Conservation (phyloP, 2,888 invertebrate species). For the Salticus scenicus region DNA sequence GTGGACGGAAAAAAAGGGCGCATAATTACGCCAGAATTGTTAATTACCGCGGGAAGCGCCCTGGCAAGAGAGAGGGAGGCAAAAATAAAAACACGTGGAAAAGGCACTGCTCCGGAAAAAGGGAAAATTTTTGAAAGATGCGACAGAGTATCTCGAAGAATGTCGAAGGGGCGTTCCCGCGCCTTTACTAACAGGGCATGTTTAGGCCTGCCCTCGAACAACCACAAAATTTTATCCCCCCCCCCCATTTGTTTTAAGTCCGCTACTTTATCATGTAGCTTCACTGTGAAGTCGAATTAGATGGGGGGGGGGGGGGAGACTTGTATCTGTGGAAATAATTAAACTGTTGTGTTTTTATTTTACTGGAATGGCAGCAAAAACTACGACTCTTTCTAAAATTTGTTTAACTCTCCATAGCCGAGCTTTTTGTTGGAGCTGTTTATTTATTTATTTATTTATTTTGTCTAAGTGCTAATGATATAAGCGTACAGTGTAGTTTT, state of each 20-base stretch:
- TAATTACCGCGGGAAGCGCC: constrained; percentile 60
- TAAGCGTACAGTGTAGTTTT: neutral
- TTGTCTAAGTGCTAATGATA: constrained; percentile 1
- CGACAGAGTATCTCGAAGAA: constrained; percentile 53
- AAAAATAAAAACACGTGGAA: constrained; percentile 34
- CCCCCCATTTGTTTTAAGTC: constrained; percentile 17
- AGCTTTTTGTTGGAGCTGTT: neutral
- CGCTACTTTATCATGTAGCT: constrained; percentile 65
- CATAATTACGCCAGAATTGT: constrained; percentile 70
- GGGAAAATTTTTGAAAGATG: constrained; percentile 65
- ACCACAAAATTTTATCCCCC: constrained; percentile 30
- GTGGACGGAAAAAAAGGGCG: constrained; percentile 63
- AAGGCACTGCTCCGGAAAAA: constrained; percentile 16
- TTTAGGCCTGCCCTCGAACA: constrained; percentile 59
- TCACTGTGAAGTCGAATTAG: constrained; percentile 18
- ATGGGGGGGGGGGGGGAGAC: neutral
- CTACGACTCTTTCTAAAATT: constrained; percentile 60
- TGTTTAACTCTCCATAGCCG: constrained; percentile 44
- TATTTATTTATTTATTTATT: constrained; percentile 16
- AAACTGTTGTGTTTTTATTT: constrained; percentile 36
- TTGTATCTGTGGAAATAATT: constrained; percentile 48
- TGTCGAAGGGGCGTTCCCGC: constrained; percentile 56
- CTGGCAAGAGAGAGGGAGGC: neutral
- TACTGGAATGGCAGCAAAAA: constrained; percentile 47
- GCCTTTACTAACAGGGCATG: constrained; percentile 56